Percentiles rank a stretch among this genome's conserved stretches.
Conservation (phyloP, 2,888 invertebrate genomes). For the Clistopyga incitator region DNA sequence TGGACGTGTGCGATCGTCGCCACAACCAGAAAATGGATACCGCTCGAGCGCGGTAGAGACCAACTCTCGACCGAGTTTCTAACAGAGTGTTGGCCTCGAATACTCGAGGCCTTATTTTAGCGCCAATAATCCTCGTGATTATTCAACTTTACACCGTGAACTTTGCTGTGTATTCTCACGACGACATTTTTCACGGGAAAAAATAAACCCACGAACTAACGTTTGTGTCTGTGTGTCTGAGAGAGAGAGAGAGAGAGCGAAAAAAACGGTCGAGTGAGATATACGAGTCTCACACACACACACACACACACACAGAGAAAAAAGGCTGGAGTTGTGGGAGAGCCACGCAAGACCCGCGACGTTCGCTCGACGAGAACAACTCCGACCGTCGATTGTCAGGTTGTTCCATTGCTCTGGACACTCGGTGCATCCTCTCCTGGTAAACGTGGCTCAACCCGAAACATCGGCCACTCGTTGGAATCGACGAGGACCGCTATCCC, state of each 20-base stretch:
- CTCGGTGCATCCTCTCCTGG: conserved; percentile 37
- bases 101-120: neutral
- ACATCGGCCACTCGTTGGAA: conserved; percentile 14
- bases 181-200: neutral
- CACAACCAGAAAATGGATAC: conserved; percentile 80
- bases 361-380: conserved; percentile 34
- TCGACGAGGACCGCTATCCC: conserved; percentile 43
- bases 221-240: neutral
- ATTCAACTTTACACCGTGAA: neutral
- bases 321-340: conserved; percentile 31
- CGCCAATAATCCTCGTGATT: neutral
- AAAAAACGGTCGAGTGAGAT: conserved; percentile 60
- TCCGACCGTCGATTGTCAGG: conserved; percentile 59
- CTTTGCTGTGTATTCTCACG: neutral
- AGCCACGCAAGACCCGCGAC: conserved; percentile 49
- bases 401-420: conserved; percentile 43
- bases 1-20: conserved; percentile 70
- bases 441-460: neutral
- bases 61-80: neutral
- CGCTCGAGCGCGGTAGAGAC: conserved; percentile 75
- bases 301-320: too few relatives aligned
- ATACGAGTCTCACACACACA: conserved; percentile 46
- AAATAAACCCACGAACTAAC: neutral
- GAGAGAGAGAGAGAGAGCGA: conserved; percentile 59
- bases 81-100: neutral